Evolutionary conservation across 1,140 invertebrate genomes (phyloP).

Genomic region (Brachionus asplanchnoidis): DNA sequence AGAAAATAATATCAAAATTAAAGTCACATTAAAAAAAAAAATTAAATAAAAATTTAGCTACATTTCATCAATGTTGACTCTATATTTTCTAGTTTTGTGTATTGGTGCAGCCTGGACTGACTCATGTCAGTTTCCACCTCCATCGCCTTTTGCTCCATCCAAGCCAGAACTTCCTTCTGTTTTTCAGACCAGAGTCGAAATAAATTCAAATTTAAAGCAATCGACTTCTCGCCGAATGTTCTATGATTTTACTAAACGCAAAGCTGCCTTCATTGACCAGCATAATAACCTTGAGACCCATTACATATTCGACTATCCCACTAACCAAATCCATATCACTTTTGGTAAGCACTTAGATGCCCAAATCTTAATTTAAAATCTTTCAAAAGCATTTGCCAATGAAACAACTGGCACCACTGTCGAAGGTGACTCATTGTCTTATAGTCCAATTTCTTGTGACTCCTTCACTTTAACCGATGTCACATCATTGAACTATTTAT

Average conservation of each 20-base stretch:
- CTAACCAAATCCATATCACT: slow-evolving; percentile 14
- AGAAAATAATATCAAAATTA: background rate
- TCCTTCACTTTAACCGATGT: background rate
- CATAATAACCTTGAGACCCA: background rate
- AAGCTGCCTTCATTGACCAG: background rate
- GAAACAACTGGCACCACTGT: background rate
- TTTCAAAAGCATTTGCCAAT: background rate
- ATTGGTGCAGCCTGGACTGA: background rate
- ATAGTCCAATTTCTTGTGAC: slow-evolving; percentile 1
- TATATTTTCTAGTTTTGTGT: background rate
- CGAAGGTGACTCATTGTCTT: background rate
- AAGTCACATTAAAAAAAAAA: background rate
- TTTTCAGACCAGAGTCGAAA: slow-evolving; percentile 20
- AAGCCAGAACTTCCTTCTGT: slow-evolving; percentile 15
- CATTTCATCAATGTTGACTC: background rate
- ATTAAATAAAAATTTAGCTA: background rate
- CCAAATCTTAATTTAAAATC: background rate
- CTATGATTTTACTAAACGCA: background rate
- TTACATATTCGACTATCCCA: slow-evolving; percentile 32
- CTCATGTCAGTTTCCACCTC: background rate
- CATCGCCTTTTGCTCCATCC: background rate
- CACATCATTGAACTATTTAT: background rate
- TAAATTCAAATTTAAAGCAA: background rate
- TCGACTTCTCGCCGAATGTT: background rate
- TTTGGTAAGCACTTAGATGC: background rate